Conservation (phyloP, 2,113 vertebrate species). For the Perca flavescens region DNA sequence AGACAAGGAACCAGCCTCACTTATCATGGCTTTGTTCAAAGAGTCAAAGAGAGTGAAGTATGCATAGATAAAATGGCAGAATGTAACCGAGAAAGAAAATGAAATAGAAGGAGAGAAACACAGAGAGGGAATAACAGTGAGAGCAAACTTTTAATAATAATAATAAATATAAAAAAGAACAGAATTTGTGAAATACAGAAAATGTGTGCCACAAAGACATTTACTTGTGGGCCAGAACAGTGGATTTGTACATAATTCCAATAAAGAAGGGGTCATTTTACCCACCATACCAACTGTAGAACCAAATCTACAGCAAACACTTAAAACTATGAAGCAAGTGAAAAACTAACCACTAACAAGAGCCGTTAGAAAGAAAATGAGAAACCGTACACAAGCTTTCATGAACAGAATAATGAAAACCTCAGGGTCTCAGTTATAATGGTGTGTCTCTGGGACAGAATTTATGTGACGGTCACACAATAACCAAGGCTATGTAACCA, state of each 20-base stretch:
- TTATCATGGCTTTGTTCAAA: slow-evolving; percentile 74
- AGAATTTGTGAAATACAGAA: slow-evolving; percentile 14
- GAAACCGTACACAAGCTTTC: not conserved
- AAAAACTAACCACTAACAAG: slow-evolving; percentile 20
- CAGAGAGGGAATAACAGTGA: slow-evolving; percentile 17
- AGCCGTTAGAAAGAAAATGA: slow-evolving; percentile 12
- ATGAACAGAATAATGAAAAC: slow-evolving; percentile 16
- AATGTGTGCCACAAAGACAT: not conserved
- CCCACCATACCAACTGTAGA: slow-evolving; percentile 1
- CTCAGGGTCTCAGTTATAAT: slow-evolving; percentile 26
- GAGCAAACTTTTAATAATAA: slow-evolving; percentile 21
- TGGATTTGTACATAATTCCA: not conserved
- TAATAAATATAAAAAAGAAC: slow-evolving; percentile 25
- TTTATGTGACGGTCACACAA: slow-evolving; percentile 22
- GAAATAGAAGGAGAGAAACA: slow-evolving; percentile 18
- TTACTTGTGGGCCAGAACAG: not conserved
- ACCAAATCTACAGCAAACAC: not conserved
- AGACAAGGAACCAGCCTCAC: slow-evolving; percentile 48
- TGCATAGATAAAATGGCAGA: slow-evolving; percentile 50
- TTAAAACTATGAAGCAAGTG: slow-evolving; percentile 15
- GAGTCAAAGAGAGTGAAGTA: slow-evolving; percentile 46
- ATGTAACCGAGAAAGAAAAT: slow-evolving; percentile 58
- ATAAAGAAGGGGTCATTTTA: slow-evolving; percentile 1
- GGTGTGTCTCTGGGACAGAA: slow-evolving; percentile 21
- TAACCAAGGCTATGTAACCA: slow-evolving; percentile 26